A percentile compares a stretch with the other conserved stretches of the same genome.
Evolutionary conservation across 2,113 vertebrate genomes (phyloP).

Genomic region (Plestiodon gilberti): DNA sequence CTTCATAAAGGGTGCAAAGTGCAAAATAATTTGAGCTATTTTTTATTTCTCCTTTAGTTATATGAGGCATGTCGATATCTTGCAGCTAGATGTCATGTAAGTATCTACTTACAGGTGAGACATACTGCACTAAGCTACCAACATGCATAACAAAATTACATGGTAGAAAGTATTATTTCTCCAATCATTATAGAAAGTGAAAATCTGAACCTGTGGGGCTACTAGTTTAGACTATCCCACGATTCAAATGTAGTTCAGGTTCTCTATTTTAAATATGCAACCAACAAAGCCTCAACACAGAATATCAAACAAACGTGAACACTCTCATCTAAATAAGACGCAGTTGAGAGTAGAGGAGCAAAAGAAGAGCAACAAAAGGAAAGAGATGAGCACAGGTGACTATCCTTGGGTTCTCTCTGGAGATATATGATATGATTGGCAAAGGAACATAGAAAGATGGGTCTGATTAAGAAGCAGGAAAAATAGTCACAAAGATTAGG

Average conservation of each 20-base stretch:
- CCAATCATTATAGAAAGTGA: background rate
- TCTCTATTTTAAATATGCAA: background rate
- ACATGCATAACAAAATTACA: background rate
- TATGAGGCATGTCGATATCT: conserved; percentile 97
- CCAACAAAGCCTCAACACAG: background rate
- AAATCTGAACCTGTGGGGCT: background rate
- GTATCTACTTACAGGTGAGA: conserved; percentile 64
- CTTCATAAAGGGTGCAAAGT: background rate
- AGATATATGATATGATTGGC: background rate
- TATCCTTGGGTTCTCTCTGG: background rate
- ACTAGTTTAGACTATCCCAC: background rate
- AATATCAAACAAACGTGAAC: background rate
- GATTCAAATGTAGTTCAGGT: background rate
- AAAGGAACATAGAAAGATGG: background rate
- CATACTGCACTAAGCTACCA: conserved; percentile 1
- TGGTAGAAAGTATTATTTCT: background rate
- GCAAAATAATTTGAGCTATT: conserved; percentile 1
- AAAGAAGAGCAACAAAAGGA: background rate
- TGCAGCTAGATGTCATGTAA: conserved; percentile 97
- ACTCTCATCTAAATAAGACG: background rate
- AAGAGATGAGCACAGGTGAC: background rate
- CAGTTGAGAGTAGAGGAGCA: background rate
- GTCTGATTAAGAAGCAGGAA: background rate
- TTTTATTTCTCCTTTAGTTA: conserved; percentile 77
- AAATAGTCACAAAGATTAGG: background rate